Evolutionary conservation across 1,140 invertebrate genomes (phyloP).

Genomic region (Halyomorpha halys): DNA sequence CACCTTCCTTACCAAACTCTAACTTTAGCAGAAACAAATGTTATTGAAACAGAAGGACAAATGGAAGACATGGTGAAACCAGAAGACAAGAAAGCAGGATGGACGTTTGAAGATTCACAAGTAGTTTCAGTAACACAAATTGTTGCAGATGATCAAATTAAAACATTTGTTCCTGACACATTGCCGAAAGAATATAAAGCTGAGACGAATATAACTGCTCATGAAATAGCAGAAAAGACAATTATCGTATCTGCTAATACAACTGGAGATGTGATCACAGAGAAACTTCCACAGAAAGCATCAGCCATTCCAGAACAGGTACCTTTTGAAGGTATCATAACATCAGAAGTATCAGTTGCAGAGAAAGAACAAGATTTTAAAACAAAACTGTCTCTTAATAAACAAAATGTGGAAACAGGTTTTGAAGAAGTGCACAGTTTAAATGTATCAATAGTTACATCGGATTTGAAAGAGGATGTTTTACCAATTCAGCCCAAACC

Average conservation of each 20-base stretch:
- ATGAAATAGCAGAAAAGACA: constrained; percentile 42
- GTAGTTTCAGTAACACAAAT: constrained; percentile 32
- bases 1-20: constrained; percentile 35
- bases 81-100: constrained; percentile 29
- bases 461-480: constrained; percentile 41
- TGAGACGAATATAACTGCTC: constrained; percentile 38
- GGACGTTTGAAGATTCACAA: constrained; percentile 32
- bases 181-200: constrained; percentile 33
- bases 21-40: constrained; percentile 32
- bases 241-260: constrained; percentile 29
- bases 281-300: constrained; percentile 20
- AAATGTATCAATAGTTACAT: constrained; percentile 38
- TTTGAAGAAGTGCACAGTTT: constrained; percentile 39
- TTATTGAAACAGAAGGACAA: constrained; percentile 31
- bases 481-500: constrained; percentile 35
- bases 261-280: constrained; percentile 17
- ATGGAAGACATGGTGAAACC: constrained; percentile 26
- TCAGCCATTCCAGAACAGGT: constrained; percentile 26
- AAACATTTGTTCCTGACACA: constrained; percentile 21
- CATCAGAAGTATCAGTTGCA: constrained; percentile 24
- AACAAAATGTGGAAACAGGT: constrained; percentile 36
- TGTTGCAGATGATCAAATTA: constrained; percentile 28
- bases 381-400: constrained; percentile 33
- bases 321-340: constrained; percentile 28
- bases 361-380: constrained; percentile 39